Percentiles rank a stretch among this genome's conserved stretches.
These are phyloP conservation scores for Phymanthus crucifer DNA, from an alignment of 92 coral and sea anemone genomes.

Conservation along the genomic window DNA sequence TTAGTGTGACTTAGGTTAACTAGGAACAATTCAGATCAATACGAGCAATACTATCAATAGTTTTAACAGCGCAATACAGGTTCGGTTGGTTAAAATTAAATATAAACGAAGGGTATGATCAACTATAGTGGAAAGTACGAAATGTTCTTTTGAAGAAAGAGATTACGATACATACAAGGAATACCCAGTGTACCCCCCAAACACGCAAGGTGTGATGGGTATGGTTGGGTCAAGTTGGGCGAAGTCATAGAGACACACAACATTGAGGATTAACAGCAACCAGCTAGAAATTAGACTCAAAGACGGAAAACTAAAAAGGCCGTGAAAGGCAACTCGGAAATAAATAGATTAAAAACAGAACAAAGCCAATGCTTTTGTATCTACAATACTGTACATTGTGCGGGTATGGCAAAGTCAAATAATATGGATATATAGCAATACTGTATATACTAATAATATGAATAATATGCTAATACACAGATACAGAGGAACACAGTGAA, in stretches of 20 bases:
- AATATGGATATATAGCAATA: background rate
- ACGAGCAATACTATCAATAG: background rate
- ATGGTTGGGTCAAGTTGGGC: slow-evolving; percentile 6
- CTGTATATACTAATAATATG: background rate
- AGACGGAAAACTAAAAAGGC: background rate
- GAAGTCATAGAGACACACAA: background rate
- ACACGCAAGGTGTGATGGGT: slow-evolving; percentile 3
- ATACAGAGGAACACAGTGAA: background rate
- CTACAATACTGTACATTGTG: background rate
- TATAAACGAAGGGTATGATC: background rate
- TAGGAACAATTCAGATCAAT: background rate
- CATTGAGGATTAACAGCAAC: slow-evolving; percentile 15
- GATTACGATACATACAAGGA: background rate
- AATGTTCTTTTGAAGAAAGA: background rate
- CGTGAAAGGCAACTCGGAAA: background rate
- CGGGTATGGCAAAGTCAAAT: background rate
- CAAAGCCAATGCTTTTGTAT: background rate
- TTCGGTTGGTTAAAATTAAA: background rate
- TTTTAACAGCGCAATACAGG: background rate
- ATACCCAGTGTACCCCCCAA: slow-evolving; percentile 3
- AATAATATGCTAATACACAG: background rate
- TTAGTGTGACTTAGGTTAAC: background rate
- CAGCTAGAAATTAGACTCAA: slow-evolving; percentile 5
- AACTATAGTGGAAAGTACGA: background rate
- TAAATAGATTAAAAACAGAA: slow-evolving; percentile 1